Conservation (phyloP, 2,113 vertebrate genomes). For the Ictidomys tridecemlineatus region DNA sequence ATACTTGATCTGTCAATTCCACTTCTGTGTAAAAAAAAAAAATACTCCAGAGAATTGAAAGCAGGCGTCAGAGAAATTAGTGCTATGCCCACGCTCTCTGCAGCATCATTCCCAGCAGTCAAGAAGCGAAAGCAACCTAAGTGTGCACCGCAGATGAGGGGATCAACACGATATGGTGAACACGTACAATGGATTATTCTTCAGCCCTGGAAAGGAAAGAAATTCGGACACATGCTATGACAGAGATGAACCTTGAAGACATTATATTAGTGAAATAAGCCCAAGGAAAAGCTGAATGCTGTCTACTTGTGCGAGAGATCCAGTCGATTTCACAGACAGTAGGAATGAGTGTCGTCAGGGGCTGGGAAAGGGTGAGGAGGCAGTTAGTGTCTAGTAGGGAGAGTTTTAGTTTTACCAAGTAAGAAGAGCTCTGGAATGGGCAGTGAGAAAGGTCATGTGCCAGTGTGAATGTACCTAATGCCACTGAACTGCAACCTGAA, state of each 20-base stretch:
- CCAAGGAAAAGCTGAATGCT: neutral
- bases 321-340: neutral
- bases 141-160: neutral
- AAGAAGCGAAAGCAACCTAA: neutral
- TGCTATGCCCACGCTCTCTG: neutral
- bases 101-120: neutral
- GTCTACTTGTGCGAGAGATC: neutral
- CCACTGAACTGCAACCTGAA: neutral
- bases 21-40: neutral
- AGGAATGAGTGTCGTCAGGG: neutral
- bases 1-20: neutral
- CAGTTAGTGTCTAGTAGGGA: neutral
- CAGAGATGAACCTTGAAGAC: neutral
- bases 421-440: neutral
- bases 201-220: neutral
- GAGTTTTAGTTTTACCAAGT: neutral
- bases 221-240: neutral
- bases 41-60: neutral
- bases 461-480: neutral
- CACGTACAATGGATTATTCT: neutral
- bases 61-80: neutral
- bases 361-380: too few relatives aligned
- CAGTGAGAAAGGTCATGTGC: too few relatives aligned
- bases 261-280: neutral
- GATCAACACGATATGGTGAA: neutral